A percentile compares a stretch with the other conserved stretches of the same genome.
phyloP scores from a whole-genome alignment of 2,113 vertebrate genomes.

The Euleptes europaea region DNA sequence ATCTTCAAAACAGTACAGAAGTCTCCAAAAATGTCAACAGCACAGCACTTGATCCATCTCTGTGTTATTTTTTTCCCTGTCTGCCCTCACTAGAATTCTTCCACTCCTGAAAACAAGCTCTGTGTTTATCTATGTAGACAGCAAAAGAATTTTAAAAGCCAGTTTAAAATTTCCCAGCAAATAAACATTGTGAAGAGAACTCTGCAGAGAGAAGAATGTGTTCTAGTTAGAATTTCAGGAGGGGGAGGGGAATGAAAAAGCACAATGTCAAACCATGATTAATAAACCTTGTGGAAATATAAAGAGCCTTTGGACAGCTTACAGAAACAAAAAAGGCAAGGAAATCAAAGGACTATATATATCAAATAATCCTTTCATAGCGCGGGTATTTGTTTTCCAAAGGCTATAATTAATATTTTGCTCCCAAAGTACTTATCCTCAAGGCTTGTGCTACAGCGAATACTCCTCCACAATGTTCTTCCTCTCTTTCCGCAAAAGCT shows the following conservation, averaged over 20 bases:
- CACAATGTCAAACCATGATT: slow-evolving; percentile 5
- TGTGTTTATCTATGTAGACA: neutral
- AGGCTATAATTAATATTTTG: neutral
- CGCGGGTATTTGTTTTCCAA: neutral
- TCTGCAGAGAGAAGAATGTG: neutral
- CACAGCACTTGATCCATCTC: neutral
- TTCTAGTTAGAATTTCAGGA: slow-evolving; percentile 2
- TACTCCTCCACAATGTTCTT: neutral
- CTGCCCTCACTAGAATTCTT: neutral
- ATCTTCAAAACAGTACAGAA: slow-evolving; percentile 1
- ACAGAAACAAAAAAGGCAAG: neutral
- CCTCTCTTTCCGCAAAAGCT: neutral
- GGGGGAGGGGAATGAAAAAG: neutral
- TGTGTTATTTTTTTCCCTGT: accelerated
- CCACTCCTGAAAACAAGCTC: neutral
- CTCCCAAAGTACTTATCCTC: neutral
- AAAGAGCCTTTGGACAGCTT: neutral
- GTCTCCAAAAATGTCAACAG: neutral
- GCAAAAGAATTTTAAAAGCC: neutral
- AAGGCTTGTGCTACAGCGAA: neutral
- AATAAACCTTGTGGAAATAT: slow-evolving; percentile 16
- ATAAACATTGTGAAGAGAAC: slow-evolving; percentile 15
- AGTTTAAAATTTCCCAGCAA: slow-evolving; percentile 11
- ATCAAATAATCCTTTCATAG: neutral
- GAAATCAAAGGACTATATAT: neutral